Evolutionary conservation across 2,797 vertebrate genomes (phyloP).

Genomic region (Schizopygopsis pylzovi): DNA sequence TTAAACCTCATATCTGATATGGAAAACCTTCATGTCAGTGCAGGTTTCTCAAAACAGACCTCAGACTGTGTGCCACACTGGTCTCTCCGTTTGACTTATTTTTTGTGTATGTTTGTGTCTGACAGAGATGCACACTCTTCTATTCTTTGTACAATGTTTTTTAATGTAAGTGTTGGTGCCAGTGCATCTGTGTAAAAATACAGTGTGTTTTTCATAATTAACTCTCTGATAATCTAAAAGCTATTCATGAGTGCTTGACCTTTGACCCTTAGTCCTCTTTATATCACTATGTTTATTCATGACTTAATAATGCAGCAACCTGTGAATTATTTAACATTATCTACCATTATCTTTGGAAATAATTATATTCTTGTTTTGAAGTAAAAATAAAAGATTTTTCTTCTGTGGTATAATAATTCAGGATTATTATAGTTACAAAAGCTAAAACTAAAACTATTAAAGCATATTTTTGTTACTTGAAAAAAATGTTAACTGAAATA

Average conservation of each 20-base stretch:
- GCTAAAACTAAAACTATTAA: not conserved
- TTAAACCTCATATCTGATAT: slow-evolving; percentile 58
- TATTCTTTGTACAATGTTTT: not conserved
- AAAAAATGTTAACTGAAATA: not conserved
- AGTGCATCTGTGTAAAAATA: not conserved
- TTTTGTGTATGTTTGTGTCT: slow-evolving; percentile 8
- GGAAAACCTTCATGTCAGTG: slow-evolving; percentile 64
- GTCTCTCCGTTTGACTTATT: not conserved
- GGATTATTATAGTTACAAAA: not conserved
- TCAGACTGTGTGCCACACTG: slow-evolving; percentile 43
- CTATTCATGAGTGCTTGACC: not conserved
- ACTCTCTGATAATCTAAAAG: not conserved
- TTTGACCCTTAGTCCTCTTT: not conserved
- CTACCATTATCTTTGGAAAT: not conserved
- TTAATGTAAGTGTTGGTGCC: not conserved
- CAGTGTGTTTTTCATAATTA: not conserved
- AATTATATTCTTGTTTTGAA: not conserved
- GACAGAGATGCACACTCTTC: slow-evolving; percentile 10
- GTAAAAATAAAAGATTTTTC: not conserved
- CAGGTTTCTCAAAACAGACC: slow-evolving; percentile 63
- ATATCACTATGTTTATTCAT: not conserved
- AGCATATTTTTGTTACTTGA: not conserved
- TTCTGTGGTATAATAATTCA: not conserved
- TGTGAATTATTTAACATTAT: not conserved
- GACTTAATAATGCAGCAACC: not conserved